A percentile compares a stretch with the other conserved stretches of the same genome.
Conservation (phyloP, 2,888 invertebrate genomes). For the Siphonodentalium dalli region DNA sequence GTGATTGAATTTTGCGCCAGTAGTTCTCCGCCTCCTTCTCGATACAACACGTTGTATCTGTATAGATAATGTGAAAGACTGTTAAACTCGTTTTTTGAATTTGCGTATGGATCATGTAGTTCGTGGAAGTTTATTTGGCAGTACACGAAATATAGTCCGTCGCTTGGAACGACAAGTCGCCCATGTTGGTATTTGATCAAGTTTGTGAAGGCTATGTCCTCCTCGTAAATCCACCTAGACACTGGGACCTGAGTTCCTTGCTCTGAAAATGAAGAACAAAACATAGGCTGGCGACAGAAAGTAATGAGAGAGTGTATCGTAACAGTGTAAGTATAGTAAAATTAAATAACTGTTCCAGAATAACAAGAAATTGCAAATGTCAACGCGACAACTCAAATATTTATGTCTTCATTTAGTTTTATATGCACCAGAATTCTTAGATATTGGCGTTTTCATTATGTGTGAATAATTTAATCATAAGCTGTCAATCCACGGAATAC, state of each 20-base stretch:
- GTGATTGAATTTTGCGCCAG: slow-evolving; percentile 55
- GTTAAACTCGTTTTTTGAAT: slow-evolving; percentile 26
- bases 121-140: slow-evolving; percentile 52
- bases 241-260: slow-evolving; percentile 50
- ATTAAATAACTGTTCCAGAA: too few species aligned
- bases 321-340: too few species aligned
- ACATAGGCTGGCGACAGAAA: too few species aligned
- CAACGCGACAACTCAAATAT: too few species aligned
- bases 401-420: too few species aligned
- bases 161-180: slow-evolving; percentile 48
- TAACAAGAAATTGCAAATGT: too few species aligned
- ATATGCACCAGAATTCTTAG: too few species aligned
- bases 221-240: slow-evolving; percentile 44
- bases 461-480: too few species aligned
- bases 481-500: too few species aligned
- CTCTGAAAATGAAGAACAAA: slow-evolving; percentile 36
- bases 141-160: slow-evolving; percentile 55
- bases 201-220: slow-evolving; percentile 51
- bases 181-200: slow-evolving; percentile 47
- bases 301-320: too few species aligned
- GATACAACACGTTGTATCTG: slow-evolving; percentile 54
- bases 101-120: slow-evolving; percentile 33
- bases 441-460: too few species aligned
- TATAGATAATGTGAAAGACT: slow-evolving; percentile 50
- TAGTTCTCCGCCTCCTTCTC: slow-evolving; percentile 51